phyloP scores from a whole-genome alignment of 1,140 invertebrate genomes.

The Drosophila asahinai region DNA sequence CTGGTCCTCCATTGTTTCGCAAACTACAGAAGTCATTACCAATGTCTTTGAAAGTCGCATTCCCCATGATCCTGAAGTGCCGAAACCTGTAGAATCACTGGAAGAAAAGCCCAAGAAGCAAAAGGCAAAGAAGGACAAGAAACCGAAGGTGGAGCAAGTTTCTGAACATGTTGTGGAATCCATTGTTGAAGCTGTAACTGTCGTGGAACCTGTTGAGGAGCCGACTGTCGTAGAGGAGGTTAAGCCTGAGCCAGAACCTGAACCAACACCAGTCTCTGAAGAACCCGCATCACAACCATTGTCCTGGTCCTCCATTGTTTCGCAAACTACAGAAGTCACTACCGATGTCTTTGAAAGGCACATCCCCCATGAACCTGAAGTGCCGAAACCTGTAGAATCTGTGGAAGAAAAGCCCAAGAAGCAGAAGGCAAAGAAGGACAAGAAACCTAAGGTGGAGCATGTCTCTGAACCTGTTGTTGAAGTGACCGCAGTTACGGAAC shows the following conservation, averaged over 20 bases:
- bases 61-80: too few species aligned
- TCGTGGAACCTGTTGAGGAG: background rate
- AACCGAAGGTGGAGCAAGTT: conserved; percentile 8
- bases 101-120: conserved; percentile 13
- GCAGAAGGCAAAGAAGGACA: conserved; percentile 32
- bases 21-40: background rate
- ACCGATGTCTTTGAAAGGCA: background rate
- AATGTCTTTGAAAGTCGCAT: too few species aligned
- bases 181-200: background rate
- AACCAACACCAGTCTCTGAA: background rate
- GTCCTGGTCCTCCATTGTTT: conserved; percentile 26
- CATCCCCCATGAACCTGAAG: background rate
- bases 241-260: background rate
- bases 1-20: conserved; percentile 20
- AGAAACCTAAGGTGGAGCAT: conserved; percentile 4
- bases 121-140: conserved; percentile 44
- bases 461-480: background rate
- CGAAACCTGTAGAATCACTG: too few species aligned
- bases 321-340: conserved; percentile 13
- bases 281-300: background rate
- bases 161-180: conserved; percentile 6
- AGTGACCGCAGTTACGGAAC: too few species aligned
- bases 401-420: conserved; percentile 34
- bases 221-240: background rate
- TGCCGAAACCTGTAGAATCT: background rate